Evolutionary conservation across 2,113 vertebrate genomes (phyloP), one percentile per base, ranked within the genome.

Genomic region (Corythoichthys haematopterus): DNA sequence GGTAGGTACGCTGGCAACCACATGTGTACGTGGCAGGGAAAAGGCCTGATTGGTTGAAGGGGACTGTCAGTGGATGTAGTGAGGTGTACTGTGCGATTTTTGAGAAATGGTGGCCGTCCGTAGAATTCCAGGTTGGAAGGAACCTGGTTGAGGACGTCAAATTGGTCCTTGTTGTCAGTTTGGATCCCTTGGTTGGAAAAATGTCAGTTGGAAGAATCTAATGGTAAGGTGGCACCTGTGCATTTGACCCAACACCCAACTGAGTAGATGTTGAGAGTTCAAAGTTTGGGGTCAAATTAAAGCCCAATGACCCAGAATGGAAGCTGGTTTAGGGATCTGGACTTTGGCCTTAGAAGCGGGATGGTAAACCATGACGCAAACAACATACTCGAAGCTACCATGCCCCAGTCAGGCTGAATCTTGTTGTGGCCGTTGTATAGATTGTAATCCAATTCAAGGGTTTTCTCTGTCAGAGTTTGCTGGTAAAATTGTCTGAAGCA

Each of bases 31-130:
- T 85, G 78, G 45, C 72, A 56, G 82, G 69, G 65, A 78, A 45
- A 57, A 60, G 74, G 80, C 68, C 83, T 52, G 70, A 84, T 87
- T 83, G 82, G 79, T 75, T 82, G 69, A 33, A 80, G 78, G 76
- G 69, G 51, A 65, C 76, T 4, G 20, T 62, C 9, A 73, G 78
- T 79, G 71, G 16, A 13, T 61, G 59, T 20, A 5, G 33, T 36
- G 55, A 5, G 33, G 11, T n/a, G 15, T 6, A n/a, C 13, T 51
- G 50, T 3, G 55, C 36, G 13, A 15, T 15, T 15, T 15, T 50
- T 13, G 47, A 50, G 10, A 4, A 50, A 50, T 46, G 4, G 45
- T 46, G 52, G 28, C 35, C 0, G 11, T 52, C 50, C 6, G 16
- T 52, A 16, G 50, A 7, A 20, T 33, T 55, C 20, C 20, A 35